phyloP scores from a whole-genome alignment of 2,113 vertebrate genomes.

The Stegastes partitus region DNA sequence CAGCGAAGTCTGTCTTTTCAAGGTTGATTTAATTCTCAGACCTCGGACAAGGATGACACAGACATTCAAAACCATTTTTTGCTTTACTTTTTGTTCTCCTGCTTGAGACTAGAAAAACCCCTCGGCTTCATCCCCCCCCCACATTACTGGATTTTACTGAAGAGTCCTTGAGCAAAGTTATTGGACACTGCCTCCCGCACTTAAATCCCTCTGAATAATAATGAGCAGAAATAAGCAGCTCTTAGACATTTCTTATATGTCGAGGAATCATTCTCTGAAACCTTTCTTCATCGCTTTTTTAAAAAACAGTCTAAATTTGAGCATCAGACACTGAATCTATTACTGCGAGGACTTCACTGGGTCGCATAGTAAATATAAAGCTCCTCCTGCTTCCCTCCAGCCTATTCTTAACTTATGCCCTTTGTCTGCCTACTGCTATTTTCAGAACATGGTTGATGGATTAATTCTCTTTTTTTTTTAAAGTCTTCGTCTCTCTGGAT shows the following conservation, averaged over 20 bases:
- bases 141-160: neutral
- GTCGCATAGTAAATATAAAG: slow-evolving; percentile 32
- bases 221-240: slow-evolving; percentile 1
- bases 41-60: neutral
- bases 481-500: neutral
- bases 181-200: slow-evolving; percentile 1
- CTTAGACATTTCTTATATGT: slow-evolving; percentile 1
- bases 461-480: slow-evolving; percentile 27
- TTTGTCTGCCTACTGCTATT: slow-evolving; percentile 43
- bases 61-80: neutral
- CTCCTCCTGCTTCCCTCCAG: slow-evolving; percentile 17
- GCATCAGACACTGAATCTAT: slow-evolving; percentile 21
- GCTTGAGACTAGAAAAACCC: neutral
- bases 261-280: neutral
- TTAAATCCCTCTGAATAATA: slow-evolving; percentile 3
- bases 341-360: neutral
- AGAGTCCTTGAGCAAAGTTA: slow-evolving; percentile 16
- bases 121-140: slow-evolving; percentile 5
- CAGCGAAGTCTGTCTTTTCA: slow-evolving; percentile 24
- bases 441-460: slow-evolving; percentile 39
- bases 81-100: neutral
- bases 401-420: slow-evolving; percentile 39
- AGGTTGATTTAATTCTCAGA: slow-evolving; percentile 30
- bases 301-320: slow-evolving; percentile 4
- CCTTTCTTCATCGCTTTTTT: neutral